These are phyloP conservation scores for Alligator mississippiensis DNA, from an alignment of 2,113 vertebrate genomes.

Conservation along the genomic window DNA sequence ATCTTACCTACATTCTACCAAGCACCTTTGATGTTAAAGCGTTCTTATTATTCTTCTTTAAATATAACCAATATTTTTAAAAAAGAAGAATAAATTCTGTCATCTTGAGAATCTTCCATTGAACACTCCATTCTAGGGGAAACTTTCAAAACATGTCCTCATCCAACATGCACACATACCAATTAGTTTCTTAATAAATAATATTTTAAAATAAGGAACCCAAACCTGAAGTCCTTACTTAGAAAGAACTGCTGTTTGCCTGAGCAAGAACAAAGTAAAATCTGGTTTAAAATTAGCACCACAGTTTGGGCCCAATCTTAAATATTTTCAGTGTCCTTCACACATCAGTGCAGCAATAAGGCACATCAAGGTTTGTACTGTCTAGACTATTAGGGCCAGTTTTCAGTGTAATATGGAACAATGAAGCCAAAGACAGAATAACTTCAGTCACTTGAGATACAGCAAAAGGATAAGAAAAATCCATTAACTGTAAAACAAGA, in stretches of 20 bases:
- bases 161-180: not conserved
- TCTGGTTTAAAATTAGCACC: not conserved
- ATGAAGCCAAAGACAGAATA: not conserved
- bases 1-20: not conserved
- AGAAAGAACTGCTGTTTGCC: not conserved
- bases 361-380: not conserved
- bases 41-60: not conserved
- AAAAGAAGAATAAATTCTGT: not conserved
- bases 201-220: not conserved
- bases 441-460: not conserved
- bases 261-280: not conserved
- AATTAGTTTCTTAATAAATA: not conserved
- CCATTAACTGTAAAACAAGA: not conserved
- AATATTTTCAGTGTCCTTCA: not conserved
- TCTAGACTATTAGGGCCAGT: fast-evolving
- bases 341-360: not conserved
- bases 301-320: not conserved
- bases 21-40: not conserved
- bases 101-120: not conserved
- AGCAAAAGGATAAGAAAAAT: not conserved
- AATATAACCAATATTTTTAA: not conserved
- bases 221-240: not conserved
- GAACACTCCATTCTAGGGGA: not conserved
- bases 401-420: not conserved
- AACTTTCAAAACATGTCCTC: not conserved